A percentile compares a stretch with the other conserved stretches of the same genome.
Conservation (phyloP, 2,888 invertebrate genomes). For the Colletes collaris region DNA sequence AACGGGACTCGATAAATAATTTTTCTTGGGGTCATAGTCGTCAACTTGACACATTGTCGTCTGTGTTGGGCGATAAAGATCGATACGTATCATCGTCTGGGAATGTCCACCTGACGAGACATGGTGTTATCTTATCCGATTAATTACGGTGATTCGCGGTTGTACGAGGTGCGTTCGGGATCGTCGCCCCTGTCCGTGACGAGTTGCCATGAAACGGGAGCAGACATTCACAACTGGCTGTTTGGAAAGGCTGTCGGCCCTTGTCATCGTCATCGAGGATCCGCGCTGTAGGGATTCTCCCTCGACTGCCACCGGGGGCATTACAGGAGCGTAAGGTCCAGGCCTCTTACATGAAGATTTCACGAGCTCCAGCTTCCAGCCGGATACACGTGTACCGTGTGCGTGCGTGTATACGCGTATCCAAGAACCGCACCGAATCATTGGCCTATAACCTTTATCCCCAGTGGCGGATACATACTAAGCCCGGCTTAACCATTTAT, state of each 20-base stretch:
- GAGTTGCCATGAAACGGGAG: slow-evolving; percentile 78
- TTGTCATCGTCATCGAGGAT: slow-evolving; percentile 80
- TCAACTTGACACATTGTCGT: no score
- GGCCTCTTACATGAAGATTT: slow-evolving; percentile 62
- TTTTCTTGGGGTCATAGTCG: no score
- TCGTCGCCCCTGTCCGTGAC: slow-evolving; percentile 30
- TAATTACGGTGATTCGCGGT: slow-evolving; percentile 21
- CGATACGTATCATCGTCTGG: neutral
- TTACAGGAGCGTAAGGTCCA: slow-evolving; percentile 54
- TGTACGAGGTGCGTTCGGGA: neutral
- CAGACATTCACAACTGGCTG: slow-evolving; percentile 81
- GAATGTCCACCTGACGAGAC: slow-evolving; percentile 7
- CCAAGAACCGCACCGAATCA: slow-evolving; percentile 58
- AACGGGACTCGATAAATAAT: no score
- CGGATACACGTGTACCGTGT: slow-evolving; percentile 60
- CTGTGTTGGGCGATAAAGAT: no score
- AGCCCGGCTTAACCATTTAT: slow-evolving; percentile 77
- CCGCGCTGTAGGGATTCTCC: slow-evolving; percentile 64
- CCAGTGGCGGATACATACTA: slow-evolving; percentile 66
- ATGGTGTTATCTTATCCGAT: slow-evolving; percentile 21
- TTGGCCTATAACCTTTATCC: slow-evolving; percentile 71
- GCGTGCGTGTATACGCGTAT: slow-evolving; percentile 47
- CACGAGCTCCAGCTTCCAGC: slow-evolving; percentile 52
- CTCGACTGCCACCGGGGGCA: slow-evolving; percentile 55
- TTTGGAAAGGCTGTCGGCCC: slow-evolving; percentile 81